These are phyloP conservation scores for Cephonodes hylas DNA, from an alignment of 2,888 invertebrate species.

Conservation along the genomic window DNA sequence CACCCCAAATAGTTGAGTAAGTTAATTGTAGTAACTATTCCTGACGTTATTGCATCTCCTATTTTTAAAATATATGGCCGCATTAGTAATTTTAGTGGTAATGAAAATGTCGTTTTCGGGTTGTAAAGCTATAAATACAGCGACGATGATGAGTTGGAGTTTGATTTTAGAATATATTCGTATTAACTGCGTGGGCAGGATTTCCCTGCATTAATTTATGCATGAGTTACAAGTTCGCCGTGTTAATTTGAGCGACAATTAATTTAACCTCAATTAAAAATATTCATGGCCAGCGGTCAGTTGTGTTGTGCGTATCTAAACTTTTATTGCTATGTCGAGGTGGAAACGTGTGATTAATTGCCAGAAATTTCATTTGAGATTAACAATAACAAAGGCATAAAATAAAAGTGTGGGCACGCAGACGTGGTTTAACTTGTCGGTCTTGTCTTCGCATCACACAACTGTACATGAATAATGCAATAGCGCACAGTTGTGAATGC, in stretches of 20 bases:
- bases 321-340: background rate
- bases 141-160: background rate
- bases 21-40: conserved; percentile 35
- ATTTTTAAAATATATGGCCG: conserved; percentile 22
- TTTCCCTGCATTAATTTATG: conserved; percentile 6
- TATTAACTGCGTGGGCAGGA: background rate
- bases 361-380: background rate
- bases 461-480: conserved; percentile 42
- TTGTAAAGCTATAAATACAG: conserved; percentile 11
- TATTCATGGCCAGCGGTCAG: conserved; percentile 44
- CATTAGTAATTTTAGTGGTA: conserved; percentile 16
- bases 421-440: conserved; percentile 25
- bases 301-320: conserved; percentile 5
- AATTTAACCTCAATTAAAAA: conserved; percentile 72
- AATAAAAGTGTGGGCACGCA: background rate
- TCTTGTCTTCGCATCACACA: conserved; percentile 32
- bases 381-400: background rate
- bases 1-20: background rate
- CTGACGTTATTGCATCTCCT: conserved; percentile 22
- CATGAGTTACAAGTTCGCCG: conserved; percentile 34
- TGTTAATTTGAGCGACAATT: conserved; percentile 64
- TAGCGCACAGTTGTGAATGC: conserved; percentile 29
- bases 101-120: conserved; percentile 14
- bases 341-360: background rate
- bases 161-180: background rate